These are phyloP conservation scores for Dendrolimus punctatus DNA, from an alignment of 1,140 invertebrate species.

Conservation along the genomic window DNA sequence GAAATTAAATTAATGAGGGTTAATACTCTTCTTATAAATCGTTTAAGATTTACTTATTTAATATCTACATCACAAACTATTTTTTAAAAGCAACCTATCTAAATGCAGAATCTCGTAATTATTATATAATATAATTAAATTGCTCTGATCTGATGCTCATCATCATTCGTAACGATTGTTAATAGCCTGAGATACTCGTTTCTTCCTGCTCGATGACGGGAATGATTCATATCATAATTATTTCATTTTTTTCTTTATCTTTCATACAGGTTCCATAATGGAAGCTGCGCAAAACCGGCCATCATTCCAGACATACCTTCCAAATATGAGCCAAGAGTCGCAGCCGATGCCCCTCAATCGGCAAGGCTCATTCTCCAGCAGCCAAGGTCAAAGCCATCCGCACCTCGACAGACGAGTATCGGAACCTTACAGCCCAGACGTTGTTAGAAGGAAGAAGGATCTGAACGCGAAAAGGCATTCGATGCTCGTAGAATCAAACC, in stretches of 20 bases:
- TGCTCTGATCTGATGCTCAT: too few relatives aligned
- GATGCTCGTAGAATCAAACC: constrained; percentile 54
- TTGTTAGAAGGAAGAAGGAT: constrained; percentile 50
- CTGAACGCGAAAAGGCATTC: constrained; percentile 55
- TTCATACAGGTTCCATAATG: constrained; percentile 66
- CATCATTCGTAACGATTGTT: too few relatives aligned
- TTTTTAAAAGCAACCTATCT: too few relatives aligned
- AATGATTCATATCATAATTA: neutral
- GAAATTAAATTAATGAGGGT: too few relatives aligned
- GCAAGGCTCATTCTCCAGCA: constrained; percentile 38
- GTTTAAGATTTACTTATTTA: too few relatives aligned
- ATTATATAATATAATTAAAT: too few relatives aligned
- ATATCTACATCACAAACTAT: too few relatives aligned
- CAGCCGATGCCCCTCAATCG: constrained; percentile 32
- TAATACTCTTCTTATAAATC: too few relatives aligned
- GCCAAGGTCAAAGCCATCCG: constrained; percentile 31
- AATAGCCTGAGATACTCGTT: too few relatives aligned
- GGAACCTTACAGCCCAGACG: constrained; percentile 56
- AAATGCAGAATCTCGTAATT: too few relatives aligned
- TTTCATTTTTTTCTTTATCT: neutral
- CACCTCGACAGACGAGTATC: constrained; percentile 51
- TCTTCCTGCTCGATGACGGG: too few relatives aligned
- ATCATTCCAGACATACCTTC: constrained; percentile 66
- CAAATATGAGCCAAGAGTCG: constrained; percentile 39
- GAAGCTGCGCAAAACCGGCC: constrained; percentile 74